Evolutionary conservation across 2,797 vertebrate genomes (phyloP), one percentile per base, ranked within the genome.

Genomic region (Stomatorhinus walkeri): DNA sequence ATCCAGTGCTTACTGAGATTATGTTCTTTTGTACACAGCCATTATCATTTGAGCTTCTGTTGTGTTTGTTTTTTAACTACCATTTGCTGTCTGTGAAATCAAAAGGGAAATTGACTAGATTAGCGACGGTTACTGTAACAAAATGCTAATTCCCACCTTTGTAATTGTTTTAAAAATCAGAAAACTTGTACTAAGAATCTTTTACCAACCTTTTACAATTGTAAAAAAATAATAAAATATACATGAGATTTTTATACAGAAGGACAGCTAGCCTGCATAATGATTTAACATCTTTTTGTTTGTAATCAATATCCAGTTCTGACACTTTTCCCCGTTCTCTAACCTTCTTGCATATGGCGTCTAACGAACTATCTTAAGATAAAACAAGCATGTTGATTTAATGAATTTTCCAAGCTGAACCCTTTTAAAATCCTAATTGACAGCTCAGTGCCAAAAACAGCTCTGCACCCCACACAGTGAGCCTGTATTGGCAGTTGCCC

Each of bases 201-300:
- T 28, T 49, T 83, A 46, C 51, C 22, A 59, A 92, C 91, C 91
- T 90, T 84, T 91, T 92, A 94, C 91, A 94, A 93, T 94, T 94
- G 90, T 90, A 54, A 54, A 91, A 91, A 94, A 91, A 90, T 91
- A 92, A 95, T 94, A 93, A 95, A 95, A 94, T 94, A 95, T 95
- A 94, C 94, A 94, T 94, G 91, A 94, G 92, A 94, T 93, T 94
- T 94, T 94, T 94, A 94, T 94, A 91, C 91, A 93, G 91, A 93
- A 94, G 54, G 90, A 79, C 24, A 68, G 32, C 40, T 43, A 84
- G 10, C 68, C 61, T 72, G 59, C 52, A 51, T 7, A 48, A 59
- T 92, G 84, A 91, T 91, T 90, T 43, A 90, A 89, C 88, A 88
- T 91, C 89, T 5, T 59, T 36, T 84, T 85, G 9, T 1, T 93